Conservation (phyloP, 37 sponge, comb jelly and placozoan species). For the Ianthella basta region DNA sequence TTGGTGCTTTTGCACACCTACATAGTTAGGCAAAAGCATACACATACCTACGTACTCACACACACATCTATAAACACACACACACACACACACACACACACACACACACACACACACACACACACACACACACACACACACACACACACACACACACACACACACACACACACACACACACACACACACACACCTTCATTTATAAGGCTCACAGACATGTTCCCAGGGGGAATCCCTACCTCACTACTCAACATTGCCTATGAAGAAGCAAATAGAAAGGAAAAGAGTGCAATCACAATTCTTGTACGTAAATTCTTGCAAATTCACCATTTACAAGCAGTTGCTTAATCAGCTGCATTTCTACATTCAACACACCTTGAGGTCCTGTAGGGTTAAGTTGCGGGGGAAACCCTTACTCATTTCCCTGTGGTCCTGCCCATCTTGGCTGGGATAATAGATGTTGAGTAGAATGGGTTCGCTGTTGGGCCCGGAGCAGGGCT, state of each 20-base stretch:
- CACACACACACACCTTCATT: slow-evolving; percentile 7
- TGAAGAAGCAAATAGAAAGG: too few species aligned
- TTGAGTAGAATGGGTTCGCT: slow-evolving; percentile 75
- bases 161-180: slow-evolving; percentile 13
- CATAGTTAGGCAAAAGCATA: neutral
- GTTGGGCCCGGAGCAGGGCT: slow-evolving; percentile 31
- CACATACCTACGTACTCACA: slow-evolving; percentile 13
- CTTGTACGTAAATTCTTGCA: neutral
- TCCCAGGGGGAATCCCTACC: slow-evolving; percentile 36
- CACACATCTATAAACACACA: neutral
- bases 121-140: slow-evolving; percentile 24
- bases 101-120: slow-evolving; percentile 19
- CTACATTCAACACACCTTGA: slow-evolving; percentile 51
- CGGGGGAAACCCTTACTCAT: slow-evolving; percentile 49
- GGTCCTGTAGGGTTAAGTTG: slow-evolving; percentile 47
- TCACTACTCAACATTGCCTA: neutral
- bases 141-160: slow-evolving; percentile 33
- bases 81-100: slow-evolving; percentile 28
- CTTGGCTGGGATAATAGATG: slow-evolving; percentile 51
- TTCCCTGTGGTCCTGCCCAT: slow-evolving; percentile 19
- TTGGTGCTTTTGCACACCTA: too few species aligned
- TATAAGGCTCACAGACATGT: slow-evolving; percentile 12
- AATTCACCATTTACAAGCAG: neutral
- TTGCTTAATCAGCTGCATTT: neutral
- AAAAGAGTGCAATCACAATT: neutral